Conservation (phyloP, 2,113 vertebrate genomes). For the rat (Rattus norvegicus) region GRCr8 NC_086034.1:29319001-29319500, state of each 20-base stretch:
- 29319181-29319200: slow-evolving; percentile 53
- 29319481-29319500: background rate
- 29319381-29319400: background rate
- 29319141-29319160: background rate
- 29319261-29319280: background rate
- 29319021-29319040: slow-evolving; percentile 35
- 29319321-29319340: background rate
- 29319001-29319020: background rate
- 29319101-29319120: background rate
- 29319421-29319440: background rate
- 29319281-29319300: background rate
- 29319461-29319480: background rate
- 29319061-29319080: slow-evolving; percentile 45
- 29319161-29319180: background rate
- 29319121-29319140: background rate
- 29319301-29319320: background rate
- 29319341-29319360: background rate
- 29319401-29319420: background rate
- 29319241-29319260: background rate
- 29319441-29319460: background rate
- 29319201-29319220: background rate
- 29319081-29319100: slow-evolving; percentile 28
- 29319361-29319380: background rate
- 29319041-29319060: slow-evolving; percentile 13
- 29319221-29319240: slow-evolving; percentile 46